A percentile compares a stretch with the other conserved stretches of the same genome.
phyloP scores from a whole-genome alignment of 2,113 vertebrate species.

The Sorex araneus region DNA sequence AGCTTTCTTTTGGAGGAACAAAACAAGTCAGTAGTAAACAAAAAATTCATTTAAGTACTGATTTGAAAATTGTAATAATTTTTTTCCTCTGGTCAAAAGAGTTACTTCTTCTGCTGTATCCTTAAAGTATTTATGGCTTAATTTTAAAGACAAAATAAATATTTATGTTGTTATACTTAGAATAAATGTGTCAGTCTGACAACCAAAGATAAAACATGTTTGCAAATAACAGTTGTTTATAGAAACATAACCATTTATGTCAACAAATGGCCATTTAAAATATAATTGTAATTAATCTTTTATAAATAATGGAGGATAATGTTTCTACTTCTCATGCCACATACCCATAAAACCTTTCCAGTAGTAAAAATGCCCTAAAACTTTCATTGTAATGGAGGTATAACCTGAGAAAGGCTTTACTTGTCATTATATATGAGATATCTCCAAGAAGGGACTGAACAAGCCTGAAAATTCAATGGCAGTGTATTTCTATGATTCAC shows the following conservation, averaged over 20 bases:
- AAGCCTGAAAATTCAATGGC: conserved; percentile 4
- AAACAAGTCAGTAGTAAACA: conserved; percentile 70
- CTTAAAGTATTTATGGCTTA: conserved; percentile 26
- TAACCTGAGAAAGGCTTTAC: background rate
- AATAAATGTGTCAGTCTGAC: background rate
- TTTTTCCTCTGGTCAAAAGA: background rate
- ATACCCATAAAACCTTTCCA: background rate
- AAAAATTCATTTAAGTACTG: conserved; percentile 61
- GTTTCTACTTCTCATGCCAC: background rate
- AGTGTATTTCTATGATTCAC: background rate
- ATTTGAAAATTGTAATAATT: conserved; percentile 31
- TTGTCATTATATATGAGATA: background rate
- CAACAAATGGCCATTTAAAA: conserved; percentile 58
- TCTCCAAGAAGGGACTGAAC: background rate
- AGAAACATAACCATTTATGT: background rate
- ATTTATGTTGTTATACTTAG: conserved; percentile 22
- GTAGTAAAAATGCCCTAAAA: conserved; percentile 17
- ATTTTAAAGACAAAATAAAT: conserved; percentile 63
- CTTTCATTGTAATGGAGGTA: background rate
- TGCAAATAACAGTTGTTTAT: conserved; percentile 52
- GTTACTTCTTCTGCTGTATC: conserved; percentile 49
- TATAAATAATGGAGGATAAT: background rate
- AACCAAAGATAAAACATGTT: background rate
- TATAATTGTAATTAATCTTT: conserved; percentile 44
- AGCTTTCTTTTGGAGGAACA: conserved; percentile 33